Evolutionary conservation across 2,113 vertebrate genomes (phyloP), one percentile per base, ranked within the genome.

Genomic region (Cochlearius cochlearius): DNA sequence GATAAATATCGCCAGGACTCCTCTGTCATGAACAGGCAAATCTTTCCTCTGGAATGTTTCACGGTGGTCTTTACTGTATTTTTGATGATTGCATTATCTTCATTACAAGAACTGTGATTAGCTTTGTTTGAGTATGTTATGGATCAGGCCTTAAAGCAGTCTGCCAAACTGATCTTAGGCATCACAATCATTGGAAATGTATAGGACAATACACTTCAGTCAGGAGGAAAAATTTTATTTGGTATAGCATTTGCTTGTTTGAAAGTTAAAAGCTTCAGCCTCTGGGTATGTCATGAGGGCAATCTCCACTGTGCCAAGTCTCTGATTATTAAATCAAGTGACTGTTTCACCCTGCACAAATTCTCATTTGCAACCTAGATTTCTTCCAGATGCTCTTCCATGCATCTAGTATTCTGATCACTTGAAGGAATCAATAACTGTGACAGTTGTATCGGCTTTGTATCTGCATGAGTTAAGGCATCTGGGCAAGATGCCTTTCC

Each of bases 141-240:
- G 7, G 39, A 56, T 53, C 1, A 1, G n/a, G 13, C 13, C 17
- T 15, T 30, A 69, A n/a, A 0, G 2, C 29, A n/a, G 9, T 69
- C 47, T 69, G 45, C 15, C 23, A 69, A 60, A 55, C 23, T n/a
- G 32, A 36, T 49, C 27, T 58, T 43, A 32, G 26, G 34, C 41
- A 64, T 32, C 25, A 55, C 30, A 56, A 15, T 58, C 21, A 77
- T 32, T 91, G 64, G 20, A 77, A 91, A 56, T 49, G 5, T 50
- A 32, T 15, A 63, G 30, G 34, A 78, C 27, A 77, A 63, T 49
- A 55, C 4, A 13, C 20, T 69, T 90, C n/a, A 41, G 30, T 55
- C 26, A 32, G 49, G 43, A 74, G 43, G 58, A 56, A 59, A 32
- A 32, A 36, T 36, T 74, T 82, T 8, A 59, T 36, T 73, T 50